Percentiles rank a stretch among this genome's conserved stretches.
These are phyloP conservation scores for Lamproptera curius DNA, from an alignment of 2,888 invertebrate species.

Conservation along the genomic window DNA sequence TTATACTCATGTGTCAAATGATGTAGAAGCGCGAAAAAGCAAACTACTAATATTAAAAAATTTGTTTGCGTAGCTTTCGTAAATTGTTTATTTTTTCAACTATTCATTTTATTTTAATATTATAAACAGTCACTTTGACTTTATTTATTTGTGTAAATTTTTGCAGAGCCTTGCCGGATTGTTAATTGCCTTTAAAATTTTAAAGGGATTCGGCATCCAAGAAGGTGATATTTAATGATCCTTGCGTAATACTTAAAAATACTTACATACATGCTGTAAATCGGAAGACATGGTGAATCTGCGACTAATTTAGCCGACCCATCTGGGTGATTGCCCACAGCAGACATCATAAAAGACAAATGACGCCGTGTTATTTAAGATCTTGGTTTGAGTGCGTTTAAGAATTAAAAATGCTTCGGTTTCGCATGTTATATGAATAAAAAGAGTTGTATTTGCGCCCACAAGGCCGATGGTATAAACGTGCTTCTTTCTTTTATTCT, in stretches of 20 bases:
- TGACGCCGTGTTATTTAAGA: conserved; percentile 7
- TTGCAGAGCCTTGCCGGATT: too few species aligned
- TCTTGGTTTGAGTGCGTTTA: background rate
- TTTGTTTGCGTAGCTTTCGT: too few species aligned
- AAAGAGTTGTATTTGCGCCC: background rate
- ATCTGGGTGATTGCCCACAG: conserved; percentile 13
- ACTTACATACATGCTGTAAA: background rate
- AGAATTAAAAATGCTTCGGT: background rate
- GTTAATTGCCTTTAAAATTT: too few species aligned
- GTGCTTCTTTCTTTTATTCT: too few species aligned
- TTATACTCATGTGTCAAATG: too few species aligned
- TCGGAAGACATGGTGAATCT: conserved; percentile 7
- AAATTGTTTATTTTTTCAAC: too few species aligned
- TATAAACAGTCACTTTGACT: too few species aligned
- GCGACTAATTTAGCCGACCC: conserved; percentile 12
- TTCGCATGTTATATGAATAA: background rate
- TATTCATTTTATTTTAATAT: too few species aligned
- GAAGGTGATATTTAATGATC: background rate
- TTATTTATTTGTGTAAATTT: too few species aligned
- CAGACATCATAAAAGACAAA: conserved; percentile 6
- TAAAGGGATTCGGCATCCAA: too few species aligned
- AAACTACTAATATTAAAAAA: too few species aligned
- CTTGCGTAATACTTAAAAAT: background rate
- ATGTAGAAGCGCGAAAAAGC: too few species aligned
- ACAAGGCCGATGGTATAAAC: background rate